Base-by-base conservation (phyloP, 2,797 vertebrate genomes). In the Paramormyrops hopkinsi region DNA sequence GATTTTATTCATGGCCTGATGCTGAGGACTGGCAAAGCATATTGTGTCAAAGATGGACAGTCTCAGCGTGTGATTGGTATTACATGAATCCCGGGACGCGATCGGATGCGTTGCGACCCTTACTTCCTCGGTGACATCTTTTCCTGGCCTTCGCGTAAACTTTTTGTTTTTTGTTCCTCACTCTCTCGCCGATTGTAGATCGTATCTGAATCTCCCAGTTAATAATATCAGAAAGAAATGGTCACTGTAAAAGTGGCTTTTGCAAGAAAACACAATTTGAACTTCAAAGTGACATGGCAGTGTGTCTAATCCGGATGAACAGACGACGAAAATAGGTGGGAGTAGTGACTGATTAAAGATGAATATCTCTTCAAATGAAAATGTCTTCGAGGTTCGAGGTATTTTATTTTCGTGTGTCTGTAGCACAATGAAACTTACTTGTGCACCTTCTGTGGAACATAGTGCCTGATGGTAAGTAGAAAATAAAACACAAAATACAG, bases 211-310 rank as follows among this genome's bases (percentile, higher is more conserved):
- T 62, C 41, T 56, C 46, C 56, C 37, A n/a, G 86, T 19, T 53
- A 88, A 65, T 62, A 88, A 88, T 88, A 88, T 65, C 29, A 88
- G 54, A 50, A 19, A 33, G 86, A 89, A 88, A 84, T 86, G 88
- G 91, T 92, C 90, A 92, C 89, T 91, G 91, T 91, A 65, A 85
- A 90, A 85, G 87, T 89, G 85, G 85, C 90, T 89, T 90, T 89
- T 82, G 90, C 87, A 73, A 44, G 90, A 88, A 90, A 92, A 89
- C 86, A 89, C 90, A 90, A 92, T 91, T 91, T 91, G 37, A 90
- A 93, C 93, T 93, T 94, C 93, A 93, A 93, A 93, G 92, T 91
- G 79, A 89, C 90, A 91, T 88, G 84, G 89, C 84, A 90, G 91
- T 91, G 92, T 92, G 91, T 93, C 93, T 90, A 92, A 93, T 93